Conservation (phyloP, 2,888 invertebrate species). For the Idaea straminata region DNA sequence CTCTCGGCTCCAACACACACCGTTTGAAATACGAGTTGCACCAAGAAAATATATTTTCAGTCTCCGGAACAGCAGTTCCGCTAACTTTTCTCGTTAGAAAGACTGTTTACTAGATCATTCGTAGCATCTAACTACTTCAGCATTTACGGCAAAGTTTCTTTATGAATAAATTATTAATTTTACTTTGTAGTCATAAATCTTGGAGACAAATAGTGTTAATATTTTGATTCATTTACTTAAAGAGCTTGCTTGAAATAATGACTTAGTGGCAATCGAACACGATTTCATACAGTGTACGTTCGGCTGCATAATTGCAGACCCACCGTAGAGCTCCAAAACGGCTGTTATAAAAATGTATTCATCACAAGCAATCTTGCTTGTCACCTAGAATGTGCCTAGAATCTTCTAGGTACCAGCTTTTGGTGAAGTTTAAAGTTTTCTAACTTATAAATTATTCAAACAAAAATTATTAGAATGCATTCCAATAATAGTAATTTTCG, state of each 20-base stretch:
- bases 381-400: too few species aligned
- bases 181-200: conserved; percentile 17
- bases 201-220: background rate
- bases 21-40: conserved; percentile 5
- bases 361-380: too few species aligned
- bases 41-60: conserved; percentile 26
- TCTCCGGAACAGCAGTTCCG: conserved; percentile 30
- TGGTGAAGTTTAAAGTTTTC: too few species aligned
- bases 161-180: conserved; percentile 38
- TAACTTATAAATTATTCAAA: too few species aligned
- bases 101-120: conserved; percentile 40
- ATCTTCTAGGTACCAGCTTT: too few species aligned
- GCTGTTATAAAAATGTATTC: too few species aligned
- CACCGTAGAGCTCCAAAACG: too few species aligned
- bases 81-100: conserved; percentile 58
- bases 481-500: too few species aligned
- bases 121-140: conserved; percentile 26
- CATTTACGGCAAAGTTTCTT: conserved; percentile 33
- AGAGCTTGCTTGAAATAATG: background rate
- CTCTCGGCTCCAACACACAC: background rate
- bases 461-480: too few species aligned
- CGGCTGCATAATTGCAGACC: too few species aligned
- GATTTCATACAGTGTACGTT: too few species aligned
- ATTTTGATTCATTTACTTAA: background rate
- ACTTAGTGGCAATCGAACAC: too few species aligned